A percentile compares a stretch with the other conserved stretches of the same genome.
phyloP scores from a whole-genome alignment of 2,113 vertebrate genomes.

The Strix aluco region DNA sequence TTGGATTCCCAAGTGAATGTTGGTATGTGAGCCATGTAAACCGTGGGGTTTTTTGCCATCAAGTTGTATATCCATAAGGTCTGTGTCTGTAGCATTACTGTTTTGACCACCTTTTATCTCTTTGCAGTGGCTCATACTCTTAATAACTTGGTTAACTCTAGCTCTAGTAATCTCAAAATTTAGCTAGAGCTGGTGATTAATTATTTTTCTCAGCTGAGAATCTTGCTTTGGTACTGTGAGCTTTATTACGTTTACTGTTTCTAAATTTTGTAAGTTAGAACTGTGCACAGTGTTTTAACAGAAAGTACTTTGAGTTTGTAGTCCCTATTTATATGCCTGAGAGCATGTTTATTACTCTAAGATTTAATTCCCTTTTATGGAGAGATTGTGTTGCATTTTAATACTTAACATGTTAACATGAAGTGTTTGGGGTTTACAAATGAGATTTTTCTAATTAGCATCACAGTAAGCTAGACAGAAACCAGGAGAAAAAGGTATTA shows the following conservation, averaged over 20 bases:
- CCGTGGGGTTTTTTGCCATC: background rate
- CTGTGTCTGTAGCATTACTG: background rate
- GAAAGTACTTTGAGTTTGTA: background rate
- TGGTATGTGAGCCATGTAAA: slow-evolving; percentile 24
- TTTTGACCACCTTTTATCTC: background rate
- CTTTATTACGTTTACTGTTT: background rate
- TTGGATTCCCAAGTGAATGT: background rate
- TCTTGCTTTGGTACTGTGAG: background rate
- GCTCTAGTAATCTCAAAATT: background rate
- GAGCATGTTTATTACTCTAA: background rate
- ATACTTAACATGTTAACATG: background rate
- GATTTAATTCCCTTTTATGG: background rate
- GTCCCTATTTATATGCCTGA: background rate
- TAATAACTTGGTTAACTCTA: background rate
- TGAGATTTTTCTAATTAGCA: background rate
- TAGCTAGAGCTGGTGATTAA: background rate
- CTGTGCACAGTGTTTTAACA: background rate
- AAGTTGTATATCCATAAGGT: background rate
- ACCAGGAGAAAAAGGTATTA: background rate
- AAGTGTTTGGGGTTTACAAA: background rate
- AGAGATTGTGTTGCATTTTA: background rate
- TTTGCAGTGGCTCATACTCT: background rate
- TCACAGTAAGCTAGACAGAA: background rate
- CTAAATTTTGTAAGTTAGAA: background rate
- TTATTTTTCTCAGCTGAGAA: background rate